Percentiles rank a stretch among this genome's conserved stretches.
phyloP scores from a whole-genome alignment of 1,140 invertebrate species.

The Hypsibius dujardini region DNA sequence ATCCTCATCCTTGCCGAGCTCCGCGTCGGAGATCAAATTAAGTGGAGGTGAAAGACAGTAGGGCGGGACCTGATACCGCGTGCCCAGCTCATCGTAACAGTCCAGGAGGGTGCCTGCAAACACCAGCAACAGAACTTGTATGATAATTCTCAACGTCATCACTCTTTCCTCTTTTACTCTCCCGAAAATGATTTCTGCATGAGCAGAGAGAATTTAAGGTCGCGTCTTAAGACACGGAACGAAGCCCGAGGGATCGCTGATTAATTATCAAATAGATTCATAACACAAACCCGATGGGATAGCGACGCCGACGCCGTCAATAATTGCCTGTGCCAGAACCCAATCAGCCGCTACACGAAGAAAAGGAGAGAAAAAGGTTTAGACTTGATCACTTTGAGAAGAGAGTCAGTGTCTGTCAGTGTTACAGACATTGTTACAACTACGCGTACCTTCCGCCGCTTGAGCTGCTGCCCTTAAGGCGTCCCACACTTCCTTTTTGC shows the following conservation, averaged over 20 bases:
- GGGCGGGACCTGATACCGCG: constrained; percentile 78
- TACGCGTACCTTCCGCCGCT: constrained; percentile 52
- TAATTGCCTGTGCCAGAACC: constrained; percentile 77
- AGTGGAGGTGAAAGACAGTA: constrained; percentile 83
- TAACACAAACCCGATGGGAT: constrained; percentile 59
- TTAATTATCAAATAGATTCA: constrained; percentile 20
- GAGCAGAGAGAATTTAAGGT: not conserved
- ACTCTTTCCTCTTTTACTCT: no score
- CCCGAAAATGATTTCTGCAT: no score
- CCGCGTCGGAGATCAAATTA: constrained; percentile 45
- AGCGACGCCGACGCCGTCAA: constrained; percentile 83
- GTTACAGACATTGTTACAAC: not conserved
- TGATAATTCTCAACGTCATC: no score
- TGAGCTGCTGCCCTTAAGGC: constrained; percentile 74
- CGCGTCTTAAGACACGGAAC: constrained; percentile 12
- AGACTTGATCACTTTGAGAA: not conserved
- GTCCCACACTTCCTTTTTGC: constrained; percentile 93
- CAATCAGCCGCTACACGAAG: constrained; percentile 45
- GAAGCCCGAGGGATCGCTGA: not conserved
- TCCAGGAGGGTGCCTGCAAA: constrained; percentile 62
- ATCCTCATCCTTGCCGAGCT: constrained; percentile 56
- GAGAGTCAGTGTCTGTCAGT: no score
- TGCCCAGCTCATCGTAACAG: constrained; percentile 89
- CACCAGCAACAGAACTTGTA: no score
- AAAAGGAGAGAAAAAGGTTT: not conserved